Base-by-base conservation (phyloP, 2,888 invertebrate genomes). In the Lutraria lutraria region DNA sequence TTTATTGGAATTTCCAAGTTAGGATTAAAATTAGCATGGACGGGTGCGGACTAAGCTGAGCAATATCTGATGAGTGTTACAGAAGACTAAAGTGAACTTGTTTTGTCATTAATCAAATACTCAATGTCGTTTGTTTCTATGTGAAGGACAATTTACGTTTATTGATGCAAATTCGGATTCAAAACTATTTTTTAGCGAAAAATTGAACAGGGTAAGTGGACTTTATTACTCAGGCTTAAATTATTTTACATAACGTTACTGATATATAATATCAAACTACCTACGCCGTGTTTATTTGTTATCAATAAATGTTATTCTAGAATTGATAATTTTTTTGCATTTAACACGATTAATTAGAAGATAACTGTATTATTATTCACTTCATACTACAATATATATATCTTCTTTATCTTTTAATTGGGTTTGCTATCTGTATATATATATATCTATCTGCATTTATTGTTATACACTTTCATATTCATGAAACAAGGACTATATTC, bases 1-100 rank as follows among this genome's bases (percentile, higher is more conserved):
- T 31, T 60, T 83, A 83, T 83, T 83, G 83, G 83, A 29, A 52
- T 72, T 72, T 72, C 83, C 53, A 12, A 52, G 52, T 60, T 56
- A 3, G 34, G 6, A 72, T 15, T 60, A 34, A 13, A 34, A 43
- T 53, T 34, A n/a, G n/a, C 31, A 25, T 21, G 15, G 81, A 82
- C 31, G 25, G 25, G 29, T 34, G 76, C 76, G 60, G 43, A 29
- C 29, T 12, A 34, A 12, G 60, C 60, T 56, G 29, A 21, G 60
- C 29, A 29, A 82, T 31, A 19, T 15, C 12, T 0, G 60, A 60
- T 60, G 82, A 63, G 56, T 34, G 56, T 82, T 82, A 34, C 82
- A 6, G 60, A 56, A 60, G 29, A 82, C 16, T 31, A 31, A 34
- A 21, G 3, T 19, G 3, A 25, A 29, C 0, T 34, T 60, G 31